phyloP scores from a whole-genome alignment of 2,888 invertebrate species.

The Rhynchonema sp. region DNA sequence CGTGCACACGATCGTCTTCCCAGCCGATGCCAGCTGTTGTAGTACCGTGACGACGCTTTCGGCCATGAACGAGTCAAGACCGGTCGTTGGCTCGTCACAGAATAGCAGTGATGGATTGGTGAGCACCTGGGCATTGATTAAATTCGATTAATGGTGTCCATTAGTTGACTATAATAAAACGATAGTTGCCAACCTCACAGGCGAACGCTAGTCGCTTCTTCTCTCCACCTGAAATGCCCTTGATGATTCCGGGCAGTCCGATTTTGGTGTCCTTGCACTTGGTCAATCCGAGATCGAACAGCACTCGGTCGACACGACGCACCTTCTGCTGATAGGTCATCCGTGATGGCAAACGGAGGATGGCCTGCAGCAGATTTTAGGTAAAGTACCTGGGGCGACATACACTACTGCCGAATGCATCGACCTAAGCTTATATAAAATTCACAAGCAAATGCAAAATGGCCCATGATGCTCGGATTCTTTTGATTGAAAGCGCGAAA shows the following conservation, averaged over 20 bases:
- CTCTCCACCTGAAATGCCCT: conserved; percentile 60
- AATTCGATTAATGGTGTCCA: neutral
- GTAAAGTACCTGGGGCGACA: no score
- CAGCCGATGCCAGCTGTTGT: conserved; percentile 18
- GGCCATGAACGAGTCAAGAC: conserved; percentile 89
- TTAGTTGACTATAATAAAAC: neutral
- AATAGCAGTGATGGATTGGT: conserved; percentile 55
- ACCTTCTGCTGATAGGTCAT: conserved; percentile 53
- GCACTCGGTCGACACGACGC: conserved; percentile 62
- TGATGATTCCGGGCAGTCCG: conserved; percentile 58
- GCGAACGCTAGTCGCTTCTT: conserved; percentile 51
- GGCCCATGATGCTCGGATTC: neutral
- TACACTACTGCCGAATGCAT: no score
- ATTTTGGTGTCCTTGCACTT: conserved; percentile 79
- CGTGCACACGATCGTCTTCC: conserved; percentile 19
- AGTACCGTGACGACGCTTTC: conserved; percentile 64
- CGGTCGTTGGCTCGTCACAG: conserved; percentile 91
- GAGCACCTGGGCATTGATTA: no score
- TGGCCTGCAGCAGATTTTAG: conserved; percentile 43
- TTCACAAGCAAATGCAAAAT: no score
- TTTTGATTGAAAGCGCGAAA: neutral
- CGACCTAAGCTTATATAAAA: no score
- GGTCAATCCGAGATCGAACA: conserved; percentile 58
- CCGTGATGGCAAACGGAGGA: conserved; percentile 57
- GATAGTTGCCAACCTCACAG: conserved; percentile 50